A percentile compares a stretch with the other conserved stretches of the same genome.
phyloP scores from a whole-genome alignment of 1,140 invertebrate genomes.

The Andrena cerasifolii region DNA sequence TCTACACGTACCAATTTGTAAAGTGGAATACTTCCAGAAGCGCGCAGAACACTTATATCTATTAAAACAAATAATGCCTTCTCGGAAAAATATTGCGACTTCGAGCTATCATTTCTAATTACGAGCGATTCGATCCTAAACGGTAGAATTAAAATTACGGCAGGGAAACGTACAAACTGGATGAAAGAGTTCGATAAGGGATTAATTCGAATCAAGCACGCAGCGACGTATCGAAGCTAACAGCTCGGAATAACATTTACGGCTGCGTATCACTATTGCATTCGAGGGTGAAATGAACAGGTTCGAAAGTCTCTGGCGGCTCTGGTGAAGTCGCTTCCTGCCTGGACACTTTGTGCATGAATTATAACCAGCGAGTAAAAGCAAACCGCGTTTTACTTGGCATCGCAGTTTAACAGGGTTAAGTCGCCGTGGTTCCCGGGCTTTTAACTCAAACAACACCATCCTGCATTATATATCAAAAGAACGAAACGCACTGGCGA shows the following conservation, averaged over 20 bases:
- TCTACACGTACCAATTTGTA: no score
- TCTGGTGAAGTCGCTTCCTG: slow-evolving; percentile 59
- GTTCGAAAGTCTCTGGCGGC: slow-evolving; percentile 45
- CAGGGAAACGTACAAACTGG: no score
- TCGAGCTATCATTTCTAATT: no score
- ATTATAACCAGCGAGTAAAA: slow-evolving; percentile 79
- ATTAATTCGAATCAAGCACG: neutral
- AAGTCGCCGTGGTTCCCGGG: slow-evolving; percentile 80
- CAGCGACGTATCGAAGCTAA: slow-evolving; percentile 21
- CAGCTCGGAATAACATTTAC: slow-evolving; percentile 48
- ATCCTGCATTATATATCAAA: slow-evolving; percentile 82
- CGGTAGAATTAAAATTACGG: neutral
- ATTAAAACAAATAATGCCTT: no score
- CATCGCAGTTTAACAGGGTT: slow-evolving; percentile 82
- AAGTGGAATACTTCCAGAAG: no score
- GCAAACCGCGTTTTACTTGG: slow-evolving; percentile 82
- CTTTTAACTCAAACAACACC: slow-evolving; percentile 82
- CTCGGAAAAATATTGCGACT: no score
- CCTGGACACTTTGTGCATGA: slow-evolving; percentile 80
- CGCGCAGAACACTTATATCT: no score
- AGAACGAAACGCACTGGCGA: slow-evolving; percentile 76
- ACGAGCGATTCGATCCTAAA: neutral
- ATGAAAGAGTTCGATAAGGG: neutral
- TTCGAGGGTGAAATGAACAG: slow-evolving; percentile 50
- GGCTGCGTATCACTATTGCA: slow-evolving; percentile 11